phyloP scores from a whole-genome alignment of 2,888 invertebrate species.

The Drosophila kanekoi region DNA sequence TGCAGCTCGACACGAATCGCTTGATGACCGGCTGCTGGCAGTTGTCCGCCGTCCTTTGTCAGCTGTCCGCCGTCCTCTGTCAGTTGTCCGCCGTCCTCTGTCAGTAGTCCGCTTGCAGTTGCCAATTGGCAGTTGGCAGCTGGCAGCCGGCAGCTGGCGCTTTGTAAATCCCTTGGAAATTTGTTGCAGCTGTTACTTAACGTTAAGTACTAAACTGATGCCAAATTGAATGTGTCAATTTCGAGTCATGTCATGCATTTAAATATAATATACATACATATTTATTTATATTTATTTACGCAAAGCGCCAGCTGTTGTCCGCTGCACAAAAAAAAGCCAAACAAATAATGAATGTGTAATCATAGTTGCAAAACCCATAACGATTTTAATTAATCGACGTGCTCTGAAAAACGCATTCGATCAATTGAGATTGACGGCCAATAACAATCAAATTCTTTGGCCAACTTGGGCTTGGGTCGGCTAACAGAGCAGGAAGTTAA shows the following conservation, averaged over 20 bases:
- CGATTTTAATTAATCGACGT: slow-evolving; percentile 31
- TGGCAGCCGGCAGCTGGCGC: slow-evolving; percentile 23
- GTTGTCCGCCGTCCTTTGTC: too few relatives aligned
- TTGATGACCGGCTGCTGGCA: slow-evolving; percentile 15
- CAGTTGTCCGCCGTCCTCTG: slow-evolving; percentile 1
- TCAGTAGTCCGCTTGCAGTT: too few relatives aligned
- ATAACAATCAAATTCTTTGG: too few relatives aligned
- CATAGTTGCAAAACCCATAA: slow-evolving; percentile 37
- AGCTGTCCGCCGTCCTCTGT: too few relatives aligned
- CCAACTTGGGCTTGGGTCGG: too few relatives aligned
- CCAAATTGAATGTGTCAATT: slow-evolving; percentile 76
- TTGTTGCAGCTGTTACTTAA: slow-evolving; percentile 58
- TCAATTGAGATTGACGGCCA: background rate
- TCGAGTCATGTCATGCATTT: slow-evolving; percentile 63
- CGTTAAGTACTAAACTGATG: slow-evolving; percentile 50
- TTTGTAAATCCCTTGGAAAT: slow-evolving; percentile 53
- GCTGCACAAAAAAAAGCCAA: slow-evolving; percentile 17
- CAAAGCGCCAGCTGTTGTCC: slow-evolving; percentile 57
- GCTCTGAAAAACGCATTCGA: slow-evolving; percentile 17
- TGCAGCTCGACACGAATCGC: slow-evolving; percentile 6
- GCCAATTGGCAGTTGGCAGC: background rate
- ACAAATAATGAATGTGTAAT: slow-evolving; percentile 48
- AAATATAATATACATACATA: slow-evolving; percentile 60
- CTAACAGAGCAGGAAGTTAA: too few relatives aligned
- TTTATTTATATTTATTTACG: slow-evolving; percentile 52